These are phyloP conservation scores for Tichodroma muraria DNA, from an alignment of 2,113 vertebrate genomes.

Conservation along the genomic window DNA sequence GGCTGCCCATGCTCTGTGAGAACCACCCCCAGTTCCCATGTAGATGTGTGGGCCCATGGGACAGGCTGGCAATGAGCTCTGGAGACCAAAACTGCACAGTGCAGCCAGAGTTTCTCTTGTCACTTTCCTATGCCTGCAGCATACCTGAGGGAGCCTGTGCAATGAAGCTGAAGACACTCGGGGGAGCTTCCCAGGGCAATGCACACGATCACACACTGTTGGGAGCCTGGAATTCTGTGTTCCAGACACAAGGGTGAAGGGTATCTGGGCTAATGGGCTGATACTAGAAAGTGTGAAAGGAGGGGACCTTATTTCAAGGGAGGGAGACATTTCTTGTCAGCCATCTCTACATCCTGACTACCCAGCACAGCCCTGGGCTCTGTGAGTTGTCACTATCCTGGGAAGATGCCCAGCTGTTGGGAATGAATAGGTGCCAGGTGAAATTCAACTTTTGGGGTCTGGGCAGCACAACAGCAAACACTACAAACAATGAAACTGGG, in stretches of 20 bases:
- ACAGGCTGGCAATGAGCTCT: neutral
- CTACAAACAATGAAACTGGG: neutral
- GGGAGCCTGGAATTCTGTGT: neutral
- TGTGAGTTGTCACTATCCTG: neutral
- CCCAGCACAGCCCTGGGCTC: neutral
- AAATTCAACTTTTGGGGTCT: neutral
- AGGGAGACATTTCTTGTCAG: neutral
- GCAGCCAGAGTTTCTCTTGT: neutral
- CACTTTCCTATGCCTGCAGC: neutral
- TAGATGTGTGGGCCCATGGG: neutral
- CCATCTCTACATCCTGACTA: neutral
- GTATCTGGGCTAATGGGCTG: neutral
- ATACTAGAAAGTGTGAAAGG: neutral
- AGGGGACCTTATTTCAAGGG: neutral
- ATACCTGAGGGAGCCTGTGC: neutral
- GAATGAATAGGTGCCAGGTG: neutral
- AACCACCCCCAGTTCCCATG: neutral
- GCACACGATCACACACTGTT: neutral
- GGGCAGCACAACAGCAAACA: neutral
- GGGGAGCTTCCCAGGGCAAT: neutral
- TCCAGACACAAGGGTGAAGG: neutral
- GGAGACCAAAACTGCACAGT: neutral
- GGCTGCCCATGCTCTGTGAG: fast-evolving
- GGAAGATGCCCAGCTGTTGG: neutral
- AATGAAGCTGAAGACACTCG: neutral